A percentile compares a stretch with the other conserved stretches of the same genome.
phyloP scores from a whole-genome alignment of 2,113 vertebrate species.

The Pteruthius melanotis region DNA sequence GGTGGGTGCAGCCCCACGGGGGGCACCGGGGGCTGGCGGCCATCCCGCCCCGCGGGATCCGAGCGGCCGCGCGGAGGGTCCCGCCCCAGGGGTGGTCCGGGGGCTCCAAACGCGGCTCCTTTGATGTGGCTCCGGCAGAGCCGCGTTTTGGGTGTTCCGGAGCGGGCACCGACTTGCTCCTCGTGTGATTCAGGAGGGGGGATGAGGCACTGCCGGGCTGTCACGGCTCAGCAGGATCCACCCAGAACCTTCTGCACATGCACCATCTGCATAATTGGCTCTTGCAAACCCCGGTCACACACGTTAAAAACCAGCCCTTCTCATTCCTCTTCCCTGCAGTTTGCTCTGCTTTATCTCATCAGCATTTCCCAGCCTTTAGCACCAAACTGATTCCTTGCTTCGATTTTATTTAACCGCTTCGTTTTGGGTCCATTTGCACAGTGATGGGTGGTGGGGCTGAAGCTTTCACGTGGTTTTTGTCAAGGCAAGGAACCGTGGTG shows the following conservation, averaged over 20 bases:
- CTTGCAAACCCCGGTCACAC: background rate
- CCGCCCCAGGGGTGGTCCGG: no score
- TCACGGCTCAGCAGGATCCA: background rate
- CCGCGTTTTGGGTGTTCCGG: background rate
- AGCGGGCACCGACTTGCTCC: background rate
- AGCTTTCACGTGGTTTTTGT: fast-evolving
- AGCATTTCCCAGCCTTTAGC: background rate
- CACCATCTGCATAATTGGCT: constrained; percentile 10
- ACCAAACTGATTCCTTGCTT: background rate
- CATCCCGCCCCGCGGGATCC: no score
- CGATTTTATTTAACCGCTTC: background rate
- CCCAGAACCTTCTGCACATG: constrained; percentile 55
- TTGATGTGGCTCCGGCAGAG: background rate
- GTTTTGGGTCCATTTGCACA: fast-evolving
- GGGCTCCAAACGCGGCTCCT: background rate
- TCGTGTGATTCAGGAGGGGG: background rate
- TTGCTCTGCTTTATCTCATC: background rate
- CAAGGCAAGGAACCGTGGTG: background rate
- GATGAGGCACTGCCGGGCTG: background rate
- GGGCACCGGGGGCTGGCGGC: no score
- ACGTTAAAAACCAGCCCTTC: background rate
- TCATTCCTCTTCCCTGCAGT: background rate
- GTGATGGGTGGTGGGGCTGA: background rate
- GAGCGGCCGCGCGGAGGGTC: background rate
- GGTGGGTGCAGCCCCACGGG: fast-evolving